Evolutionary conservation across 1,140 invertebrate species (phyloP).

Genomic region (Samia ricini): DNA sequence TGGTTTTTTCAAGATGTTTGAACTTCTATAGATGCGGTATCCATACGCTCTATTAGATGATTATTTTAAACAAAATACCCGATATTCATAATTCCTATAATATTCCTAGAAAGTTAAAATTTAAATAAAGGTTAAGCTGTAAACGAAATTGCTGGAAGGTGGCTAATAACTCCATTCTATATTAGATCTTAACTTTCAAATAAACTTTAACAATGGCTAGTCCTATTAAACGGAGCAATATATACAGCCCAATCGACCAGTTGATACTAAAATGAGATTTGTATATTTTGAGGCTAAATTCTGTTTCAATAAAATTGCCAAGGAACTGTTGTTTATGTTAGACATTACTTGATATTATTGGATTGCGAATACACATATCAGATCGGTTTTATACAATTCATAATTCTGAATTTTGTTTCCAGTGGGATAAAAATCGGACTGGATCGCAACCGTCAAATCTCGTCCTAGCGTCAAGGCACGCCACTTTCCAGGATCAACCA

Average conservation of each 20-base stretch:
- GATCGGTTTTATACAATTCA: too few species aligned
- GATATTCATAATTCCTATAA: not conserved
- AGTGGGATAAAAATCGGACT: too few species aligned
- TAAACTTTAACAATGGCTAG: not conserved
- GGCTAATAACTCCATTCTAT: too few species aligned
- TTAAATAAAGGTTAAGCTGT: not conserved
- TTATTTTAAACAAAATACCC: not conserved
- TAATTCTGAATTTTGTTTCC: too few species aligned
- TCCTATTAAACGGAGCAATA: not conserved
- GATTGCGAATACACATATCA: too few species aligned
- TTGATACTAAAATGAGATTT: constrained; percentile 9
- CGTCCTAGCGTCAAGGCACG: too few species aligned
- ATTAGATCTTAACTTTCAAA: too few species aligned
- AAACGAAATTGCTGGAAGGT: not conserved
- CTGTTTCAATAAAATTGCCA: constrained; percentile 2
- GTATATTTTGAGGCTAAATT: constrained; percentile 2
- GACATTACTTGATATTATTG: not conserved
- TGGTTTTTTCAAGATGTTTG: too few species aligned
- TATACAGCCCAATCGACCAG: constrained; percentile 9
- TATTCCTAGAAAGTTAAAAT: not conserved
- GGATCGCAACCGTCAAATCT: too few species aligned
- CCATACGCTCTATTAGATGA: not conserved
- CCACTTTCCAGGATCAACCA: too few species aligned
- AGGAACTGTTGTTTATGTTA: constrained; percentile 4
- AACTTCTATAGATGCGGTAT: too few species aligned